Conservation (phyloP, 2,888 invertebrate genomes). For the Ichneumon xanthorius region DNA sequence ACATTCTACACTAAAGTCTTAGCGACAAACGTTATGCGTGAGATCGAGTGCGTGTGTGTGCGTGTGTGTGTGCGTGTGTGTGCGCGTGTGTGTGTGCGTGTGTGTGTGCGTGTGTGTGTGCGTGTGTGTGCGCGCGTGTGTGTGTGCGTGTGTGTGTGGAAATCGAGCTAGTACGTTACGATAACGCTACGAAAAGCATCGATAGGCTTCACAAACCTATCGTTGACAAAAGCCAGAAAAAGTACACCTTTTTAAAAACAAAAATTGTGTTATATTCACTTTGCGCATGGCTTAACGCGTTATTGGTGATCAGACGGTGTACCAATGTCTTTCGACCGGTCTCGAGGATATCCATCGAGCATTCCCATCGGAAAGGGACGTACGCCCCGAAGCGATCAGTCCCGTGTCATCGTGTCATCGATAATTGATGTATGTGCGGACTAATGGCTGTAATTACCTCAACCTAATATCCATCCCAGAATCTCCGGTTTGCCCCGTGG, state of each 20-base stretch:
- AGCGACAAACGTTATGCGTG: background rate
- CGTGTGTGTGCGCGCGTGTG: too few species aligned
- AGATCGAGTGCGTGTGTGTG: too few species aligned
- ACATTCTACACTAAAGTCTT: background rate
- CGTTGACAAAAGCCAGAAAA: too few species aligned
- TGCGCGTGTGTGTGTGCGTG: too few species aligned
- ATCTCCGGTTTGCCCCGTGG: slow-evolving; percentile 74
- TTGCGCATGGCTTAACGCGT: background rate
- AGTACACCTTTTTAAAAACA: too few species aligned
- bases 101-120: too few species aligned
- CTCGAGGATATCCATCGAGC: slow-evolving; percentile 20
- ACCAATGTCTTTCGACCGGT: background rate
- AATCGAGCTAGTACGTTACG: too few species aligned
- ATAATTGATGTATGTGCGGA: slow-evolving; percentile 83
- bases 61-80: too few species aligned
- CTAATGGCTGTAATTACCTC: slow-evolving; percentile 83
- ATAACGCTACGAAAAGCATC: too few species aligned
- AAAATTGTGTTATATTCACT: background rate
- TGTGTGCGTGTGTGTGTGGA: too few species aligned
- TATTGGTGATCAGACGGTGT: background rate
- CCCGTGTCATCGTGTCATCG: slow-evolving; percentile 82
- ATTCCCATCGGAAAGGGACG: slow-evolving; percentile 76
- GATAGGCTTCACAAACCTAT: too few species aligned
- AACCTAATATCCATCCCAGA: slow-evolving; percentile 80
- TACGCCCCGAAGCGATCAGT: slow-evolving; percentile 75